A percentile compares a stretch with the other conserved stretches of the same genome.
phyloP scores from a whole-genome alignment of 2,888 invertebrate genomes.

The Rhimphoctona megacephalus region DNA sequence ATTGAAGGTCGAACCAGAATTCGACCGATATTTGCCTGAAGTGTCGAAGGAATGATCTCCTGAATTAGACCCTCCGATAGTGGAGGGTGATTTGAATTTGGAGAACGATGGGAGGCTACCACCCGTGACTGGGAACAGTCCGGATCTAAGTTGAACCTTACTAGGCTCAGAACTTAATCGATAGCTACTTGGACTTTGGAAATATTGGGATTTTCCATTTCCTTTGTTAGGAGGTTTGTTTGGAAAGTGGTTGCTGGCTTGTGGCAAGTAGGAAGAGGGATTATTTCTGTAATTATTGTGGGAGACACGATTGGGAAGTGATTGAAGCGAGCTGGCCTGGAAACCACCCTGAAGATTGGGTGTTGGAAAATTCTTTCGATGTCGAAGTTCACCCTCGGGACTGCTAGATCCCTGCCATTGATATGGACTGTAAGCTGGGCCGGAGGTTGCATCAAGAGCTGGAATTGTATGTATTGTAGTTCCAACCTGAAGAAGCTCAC shows the following conservation, averaged over 20 bases:
- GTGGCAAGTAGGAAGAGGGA: neutral
- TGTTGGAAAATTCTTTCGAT: neutral
- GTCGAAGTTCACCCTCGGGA: neutral
- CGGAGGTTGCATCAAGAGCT: neutral
- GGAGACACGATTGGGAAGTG: neutral
- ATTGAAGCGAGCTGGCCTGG: slow-evolving; percentile 27
- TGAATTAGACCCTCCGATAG: slow-evolving; percentile 18
- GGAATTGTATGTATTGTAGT: slow-evolving; percentile 36
- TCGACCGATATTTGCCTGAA: slow-evolving; percentile 24
- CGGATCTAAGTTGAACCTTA: slow-evolving; percentile 15
- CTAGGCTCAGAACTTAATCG: slow-evolving; percentile 36
- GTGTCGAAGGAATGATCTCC: slow-evolving; percentile 19
- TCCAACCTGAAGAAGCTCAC: slow-evolving; percentile 6
- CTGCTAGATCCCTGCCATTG: slow-evolving; percentile 17
- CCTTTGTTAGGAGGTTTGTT: slow-evolving; percentile 1
- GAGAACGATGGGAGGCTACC: slow-evolving; percentile 31
- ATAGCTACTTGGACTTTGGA: slow-evolving; percentile 40
- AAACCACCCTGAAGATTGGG: slow-evolving; percentile 48
- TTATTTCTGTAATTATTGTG: slow-evolving; percentile 12
- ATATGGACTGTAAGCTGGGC: slow-evolving; percentile 44
- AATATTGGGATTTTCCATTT: slow-evolving; percentile 37
- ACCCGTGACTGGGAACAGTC: neutral
- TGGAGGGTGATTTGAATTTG: slow-evolving; percentile 39
- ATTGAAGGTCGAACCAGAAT: slow-evolving; percentile 21
- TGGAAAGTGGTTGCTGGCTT: slow-evolving; percentile 16